Evolutionary conservation across 2,888 invertebrate genomes (phyloP), one percentile per base, ranked within the genome.

Genomic region (Tetropium fuscum): DNA sequence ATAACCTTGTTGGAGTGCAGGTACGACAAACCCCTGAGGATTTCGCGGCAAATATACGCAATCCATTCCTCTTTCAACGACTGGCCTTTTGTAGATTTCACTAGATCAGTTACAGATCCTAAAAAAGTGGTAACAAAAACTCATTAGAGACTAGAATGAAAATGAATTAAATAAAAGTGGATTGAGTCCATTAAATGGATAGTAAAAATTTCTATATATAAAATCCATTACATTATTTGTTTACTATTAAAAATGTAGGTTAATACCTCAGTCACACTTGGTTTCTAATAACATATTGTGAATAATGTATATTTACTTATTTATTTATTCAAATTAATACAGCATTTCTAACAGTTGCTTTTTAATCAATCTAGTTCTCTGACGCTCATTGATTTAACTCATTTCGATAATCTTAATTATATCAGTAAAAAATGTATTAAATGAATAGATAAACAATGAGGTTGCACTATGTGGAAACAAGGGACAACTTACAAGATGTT

Each of bases 11-110:
- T 98, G 78, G 94, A 92, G 85, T 99, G 98, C 80, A 99, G 89
- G 86, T 99, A 98, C 80, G 95, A 94, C 63, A 99, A 88, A 71
- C 98, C 98, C 79, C 98, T 88, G 66, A 96, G 86, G 71, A 95
- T 94, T 89, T 99, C 94, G 81, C 99, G 88, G 81, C 97, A 98
- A 74, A 99, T 97, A 82, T 99, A 99, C 56, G 99, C 98, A 81
- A 99, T 99, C 98, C 99, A 99, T 84, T 99, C 99, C 84, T 99
- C 99, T 84, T 98, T 98, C 73, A 99, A 86, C 68, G 94, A 94
- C 81, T 96, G 97, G 51, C 98, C 98, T 85, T 99, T 98, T 66
- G 98, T 98, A 66, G 97, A 97, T 86, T 99, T 99, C 53, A 99
- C 98, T 80, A 99, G 88, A 86, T 99, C 99, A 68, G 99, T 99